Conservation (phyloP, 2,113 vertebrate species). For the Macquaria australasica region DNA sequence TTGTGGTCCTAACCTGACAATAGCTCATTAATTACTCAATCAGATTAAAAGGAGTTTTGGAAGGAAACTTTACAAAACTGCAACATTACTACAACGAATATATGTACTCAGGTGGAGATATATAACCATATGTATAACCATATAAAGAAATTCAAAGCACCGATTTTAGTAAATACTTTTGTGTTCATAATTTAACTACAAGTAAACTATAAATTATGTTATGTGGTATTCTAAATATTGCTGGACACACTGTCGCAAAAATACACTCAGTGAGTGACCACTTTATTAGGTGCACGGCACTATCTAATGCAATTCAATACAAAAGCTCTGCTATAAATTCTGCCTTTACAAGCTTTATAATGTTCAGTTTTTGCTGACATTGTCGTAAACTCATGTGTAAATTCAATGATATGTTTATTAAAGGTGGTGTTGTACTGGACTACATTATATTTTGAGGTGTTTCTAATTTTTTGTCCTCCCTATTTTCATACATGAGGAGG, state of each 20-base stretch:
- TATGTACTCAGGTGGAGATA: too few species aligned
- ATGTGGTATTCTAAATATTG: too few species aligned
- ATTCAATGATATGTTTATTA: neutral
- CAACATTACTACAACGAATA: neutral
- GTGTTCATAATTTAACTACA: too few species aligned
- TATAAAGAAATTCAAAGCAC: too few species aligned
- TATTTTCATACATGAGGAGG: neutral
- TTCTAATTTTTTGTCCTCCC: neutral
- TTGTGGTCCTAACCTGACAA: neutral
- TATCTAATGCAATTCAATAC: neutral
- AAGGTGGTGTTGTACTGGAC: neutral
- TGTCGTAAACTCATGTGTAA: neutral
- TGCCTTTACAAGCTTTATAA: neutral
- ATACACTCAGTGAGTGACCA: too few species aligned
- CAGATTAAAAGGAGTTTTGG: neutral
- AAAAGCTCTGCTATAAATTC: neutral
- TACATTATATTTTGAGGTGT: neutral
- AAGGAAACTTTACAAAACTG: neutral
- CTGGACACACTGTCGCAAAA: too few species aligned
- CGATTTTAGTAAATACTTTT: too few species aligned
- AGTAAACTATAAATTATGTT: too few species aligned
- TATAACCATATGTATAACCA: too few species aligned
- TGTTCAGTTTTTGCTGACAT: neutral
- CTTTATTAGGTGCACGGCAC: neutral
- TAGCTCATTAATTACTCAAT: conserved; percentile 3